These are phyloP conservation scores for Cervus canadensis DNA, from an alignment of 2,113 vertebrate species.

Conservation along the genomic window DNA sequence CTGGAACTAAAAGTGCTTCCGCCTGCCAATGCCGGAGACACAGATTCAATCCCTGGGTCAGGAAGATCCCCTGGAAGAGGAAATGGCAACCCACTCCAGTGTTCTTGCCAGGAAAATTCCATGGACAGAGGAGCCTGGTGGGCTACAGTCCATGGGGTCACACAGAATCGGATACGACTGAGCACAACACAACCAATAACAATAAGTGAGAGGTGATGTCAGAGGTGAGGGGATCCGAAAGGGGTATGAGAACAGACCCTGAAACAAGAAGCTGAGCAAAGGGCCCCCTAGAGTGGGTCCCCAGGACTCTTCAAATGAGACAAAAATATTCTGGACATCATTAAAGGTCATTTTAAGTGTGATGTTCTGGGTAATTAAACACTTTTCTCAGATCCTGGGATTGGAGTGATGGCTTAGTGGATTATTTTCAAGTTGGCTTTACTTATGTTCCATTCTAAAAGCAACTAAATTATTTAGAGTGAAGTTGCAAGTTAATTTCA, in stretches of 20 bases:
- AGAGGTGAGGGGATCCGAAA: neutral
- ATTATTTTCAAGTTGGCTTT: slow-evolving; percentile 31
- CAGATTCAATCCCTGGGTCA: neutral
- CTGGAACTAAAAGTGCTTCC: neutral
- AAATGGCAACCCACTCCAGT: neutral
- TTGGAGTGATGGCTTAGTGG: slow-evolving; percentile 7
- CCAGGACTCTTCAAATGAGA: neutral
- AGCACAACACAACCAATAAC: neutral
- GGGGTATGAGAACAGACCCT: neutral
- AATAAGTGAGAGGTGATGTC: neutral
- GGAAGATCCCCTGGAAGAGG: neutral
- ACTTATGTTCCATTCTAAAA: neutral
- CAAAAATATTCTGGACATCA: neutral
- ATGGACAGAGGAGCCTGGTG: neutral
- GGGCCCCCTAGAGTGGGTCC: neutral
- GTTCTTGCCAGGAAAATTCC: neutral
- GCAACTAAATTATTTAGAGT: neutral
- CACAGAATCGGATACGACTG: neutral
- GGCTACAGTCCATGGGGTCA: neutral
- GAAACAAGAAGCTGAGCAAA: neutral
- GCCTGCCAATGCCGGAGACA: neutral
- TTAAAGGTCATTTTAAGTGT: neutral
- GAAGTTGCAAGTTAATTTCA: neutral
- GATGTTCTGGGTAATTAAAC: neutral
- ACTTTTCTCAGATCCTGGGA: neutral